phyloP scores from a whole-genome alignment of 1,140 invertebrate species.

The Drosophila biarmipes region DNA sequence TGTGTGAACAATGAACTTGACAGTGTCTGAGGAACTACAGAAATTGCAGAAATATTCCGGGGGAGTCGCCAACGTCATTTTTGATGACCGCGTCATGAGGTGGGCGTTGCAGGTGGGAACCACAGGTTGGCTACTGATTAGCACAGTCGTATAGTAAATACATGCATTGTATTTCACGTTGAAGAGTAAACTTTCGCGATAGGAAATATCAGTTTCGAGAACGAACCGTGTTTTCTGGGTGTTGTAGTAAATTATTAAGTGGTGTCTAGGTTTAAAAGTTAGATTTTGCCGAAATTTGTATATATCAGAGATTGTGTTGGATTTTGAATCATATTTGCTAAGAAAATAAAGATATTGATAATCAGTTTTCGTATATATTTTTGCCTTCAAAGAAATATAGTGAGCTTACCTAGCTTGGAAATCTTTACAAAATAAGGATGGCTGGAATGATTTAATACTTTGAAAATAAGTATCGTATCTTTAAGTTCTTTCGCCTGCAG shows the following conservation, averaged over 20 bases:
- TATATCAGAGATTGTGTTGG: too few species aligned
- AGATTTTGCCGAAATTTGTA: not conserved
- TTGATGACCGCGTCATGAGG: conserved; percentile 8
- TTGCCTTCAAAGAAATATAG: too few species aligned
- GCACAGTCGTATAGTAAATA: not conserved
- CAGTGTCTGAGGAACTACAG: not conserved
- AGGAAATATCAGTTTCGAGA: not conserved
- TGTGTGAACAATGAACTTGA: conserved; percentile 35
- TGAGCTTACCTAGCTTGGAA: too few species aligned
- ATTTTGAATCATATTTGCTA: too few species aligned
- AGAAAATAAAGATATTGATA: too few species aligned
- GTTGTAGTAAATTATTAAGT: not conserved
- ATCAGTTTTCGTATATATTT: not conserved
- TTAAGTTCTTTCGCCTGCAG: too few species aligned
- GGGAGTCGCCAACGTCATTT: conserved; percentile 22
- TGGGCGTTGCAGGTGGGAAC: not conserved
- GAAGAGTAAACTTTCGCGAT: not conserved
- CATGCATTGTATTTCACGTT: not conserved
- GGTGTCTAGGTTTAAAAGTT: not conserved
- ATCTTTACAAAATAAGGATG: too few species aligned
- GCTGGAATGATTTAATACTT: too few species aligned
- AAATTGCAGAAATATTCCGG: conserved; percentile 24
- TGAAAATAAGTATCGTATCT: too few species aligned
- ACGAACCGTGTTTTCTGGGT: not conserved
- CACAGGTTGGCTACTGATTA: not conserved